Conservation (phyloP, 2,797 vertebrate genomes). For the Pempheris klunzingeri region DNA sequence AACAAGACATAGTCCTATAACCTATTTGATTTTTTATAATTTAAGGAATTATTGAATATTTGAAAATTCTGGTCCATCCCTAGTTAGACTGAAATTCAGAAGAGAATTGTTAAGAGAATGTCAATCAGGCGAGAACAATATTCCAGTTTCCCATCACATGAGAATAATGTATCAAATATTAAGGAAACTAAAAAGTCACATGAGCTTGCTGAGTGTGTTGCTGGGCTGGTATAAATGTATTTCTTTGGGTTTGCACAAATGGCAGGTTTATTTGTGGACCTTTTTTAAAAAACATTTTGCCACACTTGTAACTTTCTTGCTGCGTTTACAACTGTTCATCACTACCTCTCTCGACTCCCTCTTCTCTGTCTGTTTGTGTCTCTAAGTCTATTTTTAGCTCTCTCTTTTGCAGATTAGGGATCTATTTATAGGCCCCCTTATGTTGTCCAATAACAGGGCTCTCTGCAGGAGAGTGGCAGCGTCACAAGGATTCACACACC, state of each 20-base stretch:
- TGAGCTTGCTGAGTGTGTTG: background rate
- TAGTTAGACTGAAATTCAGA: too few relatives aligned
- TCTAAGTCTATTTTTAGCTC: constrained; percentile 82
- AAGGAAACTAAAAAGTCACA: background rate
- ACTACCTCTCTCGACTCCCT: constrained; percentile 44
- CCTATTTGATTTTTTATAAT: too few relatives aligned
- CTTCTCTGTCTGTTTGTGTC: constrained; percentile 49
- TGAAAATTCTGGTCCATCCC: too few relatives aligned
- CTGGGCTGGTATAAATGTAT: background rate
- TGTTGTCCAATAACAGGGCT: constrained; percentile 80
- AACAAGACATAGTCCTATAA: too few relatives aligned
- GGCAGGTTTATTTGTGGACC: too few relatives aligned
- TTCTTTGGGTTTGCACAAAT: too few relatives aligned
- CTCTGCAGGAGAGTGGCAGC: constrained; percentile 63
- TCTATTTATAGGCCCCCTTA: constrained; percentile 84
- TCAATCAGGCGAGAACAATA: too few relatives aligned
- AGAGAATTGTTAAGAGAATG: too few relatives aligned
- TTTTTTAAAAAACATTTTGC: background rate
- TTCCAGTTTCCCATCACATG: background rate
- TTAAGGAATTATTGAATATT: too few relatives aligned
- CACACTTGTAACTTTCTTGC: constrained; percentile 34
- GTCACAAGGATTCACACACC: constrained; percentile 76
- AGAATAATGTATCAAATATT: background rate
- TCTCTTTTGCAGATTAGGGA: constrained; percentile 81
- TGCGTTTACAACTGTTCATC: constrained; percentile 25